These are phyloP conservation scores for Porites rus DNA, from an alignment of 92 coral and sea anemone species.

Conservation along the genomic window DNA sequence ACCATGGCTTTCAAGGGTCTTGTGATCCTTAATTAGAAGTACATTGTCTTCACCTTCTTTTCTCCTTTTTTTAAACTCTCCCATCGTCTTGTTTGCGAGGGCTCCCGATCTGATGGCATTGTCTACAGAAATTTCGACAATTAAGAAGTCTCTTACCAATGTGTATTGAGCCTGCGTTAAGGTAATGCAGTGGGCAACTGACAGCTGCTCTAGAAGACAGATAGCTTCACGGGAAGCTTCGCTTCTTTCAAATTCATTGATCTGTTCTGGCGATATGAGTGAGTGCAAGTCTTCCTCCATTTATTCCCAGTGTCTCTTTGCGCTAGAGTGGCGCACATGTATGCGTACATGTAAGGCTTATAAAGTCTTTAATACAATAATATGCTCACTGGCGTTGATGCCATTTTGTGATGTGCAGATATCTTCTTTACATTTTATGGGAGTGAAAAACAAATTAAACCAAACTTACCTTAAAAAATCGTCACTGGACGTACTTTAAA, in stretches of 20 bases:
- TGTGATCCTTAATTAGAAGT: constrained; percentile 57
- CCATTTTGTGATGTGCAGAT: no score
- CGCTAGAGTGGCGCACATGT: no score
- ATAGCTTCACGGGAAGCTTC: constrained; percentile 62
- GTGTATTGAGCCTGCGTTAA: constrained; percentile 57
- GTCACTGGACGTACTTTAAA: no score
- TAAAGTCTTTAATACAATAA: no score
- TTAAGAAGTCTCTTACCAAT: constrained; percentile 60
- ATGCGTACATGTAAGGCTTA: no score
- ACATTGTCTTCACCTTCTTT: constrained; percentile 39
- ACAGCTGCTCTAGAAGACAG: constrained; percentile 47
- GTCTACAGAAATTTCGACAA: constrained; percentile 64
- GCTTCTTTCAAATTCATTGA: constrained; percentile 62
- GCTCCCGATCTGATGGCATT: constrained; percentile 70
- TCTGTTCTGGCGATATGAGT: constrained; percentile 35
- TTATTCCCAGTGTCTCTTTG: no score
- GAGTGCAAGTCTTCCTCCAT: constrained; percentile 48
- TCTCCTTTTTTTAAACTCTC: constrained; percentile 39
- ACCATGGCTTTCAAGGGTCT: constrained; percentile 58
- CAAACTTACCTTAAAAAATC: no score
- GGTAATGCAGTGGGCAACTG: constrained; percentile 30
- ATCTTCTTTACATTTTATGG: no score
- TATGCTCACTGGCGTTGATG: no score
- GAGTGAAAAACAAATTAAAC: no score
- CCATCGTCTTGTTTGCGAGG: constrained; percentile 57